phyloP scores from a whole-genome alignment of 2,888 invertebrate species.

The Rhimphoctona megacephalus region DNA sequence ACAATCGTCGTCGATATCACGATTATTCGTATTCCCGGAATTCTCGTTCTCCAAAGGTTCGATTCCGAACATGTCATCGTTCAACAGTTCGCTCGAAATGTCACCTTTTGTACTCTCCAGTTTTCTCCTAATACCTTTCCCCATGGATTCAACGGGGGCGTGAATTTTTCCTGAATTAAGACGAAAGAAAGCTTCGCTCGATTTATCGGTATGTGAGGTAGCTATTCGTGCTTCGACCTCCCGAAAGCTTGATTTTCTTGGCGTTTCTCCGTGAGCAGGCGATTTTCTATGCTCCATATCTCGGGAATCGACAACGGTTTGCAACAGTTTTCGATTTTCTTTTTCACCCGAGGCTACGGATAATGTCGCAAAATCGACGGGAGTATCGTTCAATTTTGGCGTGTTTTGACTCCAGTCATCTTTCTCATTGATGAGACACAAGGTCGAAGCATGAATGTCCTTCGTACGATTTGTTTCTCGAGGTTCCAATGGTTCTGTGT shows the following conservation, averaged over 20 bases:
- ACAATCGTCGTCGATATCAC: conserved; percentile 42
- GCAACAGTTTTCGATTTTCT: conserved; percentile 65
- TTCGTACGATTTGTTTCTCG: conserved; percentile 60
- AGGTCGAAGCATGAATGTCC: conserved; percentile 45
- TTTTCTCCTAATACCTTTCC: conserved; percentile 64
- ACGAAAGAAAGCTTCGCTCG: conserved; percentile 60
- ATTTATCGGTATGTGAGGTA: conserved; percentile 63
- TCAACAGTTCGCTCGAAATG: conserved; percentile 48
- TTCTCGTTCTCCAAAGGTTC: conserved; percentile 54
- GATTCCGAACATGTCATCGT: conserved; percentile 56
- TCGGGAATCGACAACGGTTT: conserved; percentile 69
- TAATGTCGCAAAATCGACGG: conserved; percentile 56
- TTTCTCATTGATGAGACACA: conserved; percentile 54
- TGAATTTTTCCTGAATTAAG: conserved; percentile 54
- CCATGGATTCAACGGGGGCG: conserved; percentile 56
- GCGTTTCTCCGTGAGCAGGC: conserved; percentile 74
- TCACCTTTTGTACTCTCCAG: conserved; percentile 63
- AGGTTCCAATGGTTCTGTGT: conserved; percentile 63
- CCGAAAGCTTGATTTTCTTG: conserved; percentile 73
- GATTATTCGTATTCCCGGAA: conserved; percentile 13
- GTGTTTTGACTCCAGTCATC: conserved; percentile 63
- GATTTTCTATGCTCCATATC: conserved; percentile 75
- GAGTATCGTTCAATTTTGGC: conserved; percentile 51
- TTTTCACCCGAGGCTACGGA: conserved; percentile 53
- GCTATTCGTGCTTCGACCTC: conserved; percentile 67